Base-by-base conservation (phyloP, 2,888 invertebrate species). In the Steinernema carpocapsae region DNA sequence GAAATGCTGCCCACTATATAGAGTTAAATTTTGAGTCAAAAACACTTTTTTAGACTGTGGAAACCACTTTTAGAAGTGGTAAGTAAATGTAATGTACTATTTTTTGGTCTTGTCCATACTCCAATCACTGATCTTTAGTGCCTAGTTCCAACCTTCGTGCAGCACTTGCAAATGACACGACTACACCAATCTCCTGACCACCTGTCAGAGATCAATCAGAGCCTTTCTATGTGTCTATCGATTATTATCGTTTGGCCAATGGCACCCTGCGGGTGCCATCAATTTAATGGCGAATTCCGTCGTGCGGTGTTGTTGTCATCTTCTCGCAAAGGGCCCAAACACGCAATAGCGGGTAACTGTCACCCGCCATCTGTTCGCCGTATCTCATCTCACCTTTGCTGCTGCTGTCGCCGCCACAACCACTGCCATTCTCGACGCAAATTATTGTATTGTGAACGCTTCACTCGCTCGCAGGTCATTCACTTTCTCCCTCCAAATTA, bases 271-370 rank as follows among this genome's bases (percentile, higher is more conserved):
- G 10, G 37, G 37, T 37, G 37, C 24, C 12, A 52, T 52, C 52
- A 52, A 24, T 10, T 22, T 2, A n/a, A 22, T 24, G 52, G 24
- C 52, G 19, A 12, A 19, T 19, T 48, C 48, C 52, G 24, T 12
- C 52, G 22, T 4, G n/a, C n/a, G n/a, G 48, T 48, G 48, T 48
- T 48, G 48, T 22, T 22, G 24, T 22, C 19, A 52, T 52, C 52
- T 19, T 22, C 22, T 17, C 19, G 12, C 3, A 22, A n/a, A 19
- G 22, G 12, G 12, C 22, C 24, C 19, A 19, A 52, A 52, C 52
- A 52, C 52, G 52, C 52, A 52, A 52, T 52, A 52, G 52, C 19
- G 52, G 12, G 52, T 52, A 22, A 52, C 52, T 52, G 52, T 52
- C 52, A 22, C 2, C 24, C 22, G 24, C 12, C 19, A 52, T 22